Percentiles rank a stretch among this genome's conserved stretches.
phyloP scores from a whole-genome alignment of 2,113 vertebrate species.

The Mystacornis crossleyi region DNA sequence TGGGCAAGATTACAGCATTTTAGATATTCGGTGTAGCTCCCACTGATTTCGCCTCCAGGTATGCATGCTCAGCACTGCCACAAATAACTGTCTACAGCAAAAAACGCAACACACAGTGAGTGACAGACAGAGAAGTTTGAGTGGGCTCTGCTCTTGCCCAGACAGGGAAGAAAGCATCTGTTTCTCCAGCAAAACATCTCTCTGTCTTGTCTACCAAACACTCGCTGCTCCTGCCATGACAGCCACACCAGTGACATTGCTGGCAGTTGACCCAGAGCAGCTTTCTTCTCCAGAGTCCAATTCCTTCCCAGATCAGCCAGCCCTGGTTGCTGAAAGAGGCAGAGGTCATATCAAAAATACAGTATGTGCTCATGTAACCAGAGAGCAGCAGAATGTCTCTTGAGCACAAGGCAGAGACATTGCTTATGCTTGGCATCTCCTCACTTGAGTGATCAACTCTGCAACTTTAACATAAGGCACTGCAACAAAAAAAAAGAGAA shows the following conservation, averaged over 20 bases:
- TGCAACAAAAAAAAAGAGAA: not conserved
- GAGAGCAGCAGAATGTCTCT: not conserved
- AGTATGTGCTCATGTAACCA: not conserved
- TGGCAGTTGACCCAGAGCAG: not conserved
- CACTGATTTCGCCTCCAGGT: constrained; percentile 17
- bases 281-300: not conserved
- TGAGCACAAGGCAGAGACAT: not conserved
- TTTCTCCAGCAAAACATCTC: not conserved
- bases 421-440: not conserved
- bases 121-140: not conserved
- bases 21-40: not conserved
- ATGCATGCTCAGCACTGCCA: not conserved
- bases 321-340: not conserved
- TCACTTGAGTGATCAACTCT: not conserved
- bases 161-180: not conserved
- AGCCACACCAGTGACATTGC: not conserved
- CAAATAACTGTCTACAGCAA: not conserved
- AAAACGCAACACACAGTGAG: not conserved
- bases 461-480: not conserved
- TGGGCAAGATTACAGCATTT: not conserved
- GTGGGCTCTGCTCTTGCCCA: not conserved
- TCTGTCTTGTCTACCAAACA: not conserved
- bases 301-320: not conserved
- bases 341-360: constrained; percentile 17
- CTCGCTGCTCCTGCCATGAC: rapidly evolving